Base-by-base conservation (phyloP, 2,113 vertebrate species). In the Mesitornis unicolor region DNA sequence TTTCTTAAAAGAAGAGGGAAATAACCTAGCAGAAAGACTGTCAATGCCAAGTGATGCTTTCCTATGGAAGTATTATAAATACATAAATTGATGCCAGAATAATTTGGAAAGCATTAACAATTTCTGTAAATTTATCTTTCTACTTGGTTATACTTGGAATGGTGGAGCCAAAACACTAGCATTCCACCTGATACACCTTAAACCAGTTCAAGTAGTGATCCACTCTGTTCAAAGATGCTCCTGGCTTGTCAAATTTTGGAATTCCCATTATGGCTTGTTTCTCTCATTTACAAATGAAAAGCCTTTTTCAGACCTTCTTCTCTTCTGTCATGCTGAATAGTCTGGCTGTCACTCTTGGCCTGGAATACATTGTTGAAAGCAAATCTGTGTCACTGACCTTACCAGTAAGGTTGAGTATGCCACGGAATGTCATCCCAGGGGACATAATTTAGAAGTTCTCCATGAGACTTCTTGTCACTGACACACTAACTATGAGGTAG, bases 351-450 rank as follows among this genome's bases (percentile, higher is more conserved):
- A 93, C 60, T 90, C 85, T 87, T 95, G 70, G 47, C 54, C 50
- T 83, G 63, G 75, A 83, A 90, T 85, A 97, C 70, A 82, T 28
- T 74, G 81, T 94, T 88, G 82, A 88, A 96, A 90, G 42, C 90
- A 96, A 94, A 94, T 96, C 79, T 86, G 42, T 96, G 90, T 88
- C 82, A 78, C 54, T 93, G 95, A 96, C 85, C 82, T 93, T 96
- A 93, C 79, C 64, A 91, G 42, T 54, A 70, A 94, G 42, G 71
- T 78, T 94, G 84, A 94, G 25, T 60, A 84, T 92, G 64, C 69
- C 47, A 81, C 22, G 1, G 51, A 95, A 93, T 86, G 35, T 92
- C 79, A 78, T 94, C 87, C 75, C 71, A 86, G 38, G 18, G 33
- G 90, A 91, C 54, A 91, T 60, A 8, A 86, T 86, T 93, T 88